phyloP scores from a whole-genome alignment of 2,113 vertebrate genomes.

The Lethenteron camtschaticum region DNA sequence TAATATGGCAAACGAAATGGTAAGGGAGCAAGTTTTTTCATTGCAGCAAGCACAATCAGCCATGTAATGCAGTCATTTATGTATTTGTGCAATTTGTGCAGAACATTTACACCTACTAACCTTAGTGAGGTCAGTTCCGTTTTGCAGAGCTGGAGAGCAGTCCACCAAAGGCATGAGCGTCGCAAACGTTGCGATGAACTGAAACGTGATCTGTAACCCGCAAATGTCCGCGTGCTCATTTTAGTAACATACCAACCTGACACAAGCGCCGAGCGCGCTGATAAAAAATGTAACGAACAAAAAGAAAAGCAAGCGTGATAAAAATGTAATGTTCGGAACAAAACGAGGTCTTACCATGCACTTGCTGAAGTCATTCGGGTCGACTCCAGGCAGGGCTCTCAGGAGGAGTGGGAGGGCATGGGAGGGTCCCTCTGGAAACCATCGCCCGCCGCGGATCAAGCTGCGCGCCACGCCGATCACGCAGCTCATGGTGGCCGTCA shows the following conservation, averaged over 20 bases:
- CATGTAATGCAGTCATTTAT: neutral
- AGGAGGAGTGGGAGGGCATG: constrained; percentile 92
- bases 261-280: neutral
- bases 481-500: constrained; percentile 88
- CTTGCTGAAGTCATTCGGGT: constrained; percentile 98
- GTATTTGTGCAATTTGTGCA: neutral
- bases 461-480: constrained; percentile 91
- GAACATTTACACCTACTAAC: constrained; percentile 22
- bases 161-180: constrained; percentile 99
- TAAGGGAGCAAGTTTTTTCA: neutral
- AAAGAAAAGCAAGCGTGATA: neutral
- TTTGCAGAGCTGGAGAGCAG: constrained; percentile 72
- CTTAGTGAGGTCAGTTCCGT: constrained; percentile 66
- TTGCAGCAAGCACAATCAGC: neutral
- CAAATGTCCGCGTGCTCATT: no score
- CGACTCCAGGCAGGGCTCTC: constrained; percentile 85
- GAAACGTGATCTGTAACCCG: constrained; percentile 69
- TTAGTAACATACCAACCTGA: neutral
- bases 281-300: constrained; percentile 1
- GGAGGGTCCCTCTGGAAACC: constrained; percentile 79
- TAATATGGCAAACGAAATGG: constrained; percentile 14
- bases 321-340: neutral
- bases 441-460: constrained; percentile 53
- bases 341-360: constrained; percentile 52
- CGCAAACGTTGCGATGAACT: constrained; percentile 97